Base-by-base conservation (phyloP, 2,888 invertebrate species). In the Meteorus colon region DNA sequence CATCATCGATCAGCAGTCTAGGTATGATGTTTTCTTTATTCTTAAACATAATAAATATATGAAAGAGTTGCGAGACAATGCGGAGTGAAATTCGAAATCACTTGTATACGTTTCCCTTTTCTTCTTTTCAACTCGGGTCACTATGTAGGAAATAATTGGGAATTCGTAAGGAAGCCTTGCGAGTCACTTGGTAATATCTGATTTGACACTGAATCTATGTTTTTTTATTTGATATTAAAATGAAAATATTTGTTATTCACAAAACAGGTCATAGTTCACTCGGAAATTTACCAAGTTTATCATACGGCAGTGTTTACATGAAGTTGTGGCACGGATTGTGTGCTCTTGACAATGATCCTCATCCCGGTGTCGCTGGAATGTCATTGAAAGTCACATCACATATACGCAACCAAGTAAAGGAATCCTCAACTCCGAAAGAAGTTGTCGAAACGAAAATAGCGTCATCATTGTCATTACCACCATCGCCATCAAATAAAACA, bases 261-360 rank as follows among this genome's bases (percentile, higher is more conserved):
- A 74, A 75, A 72, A 27, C 75, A 90, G 90, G 90, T 65, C 87
- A 90, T 74, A 86, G 86, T 76, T 88, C 90, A 48, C 83, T 91
- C n/a, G 91, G 91, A 29, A 90, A 90, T 77, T 85, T 91, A 72
- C 90, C 91, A 60, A 91, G 91, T 77, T 85, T 92, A 41, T 91
- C 92, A 1, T 94, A 94, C 87, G 93, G 94, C 29, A 95, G 96
- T 16, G 94, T 98, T 74, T 97, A 97, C 90, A 94, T 94, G 90
- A 96, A 96, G 90, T 92, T 98, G 75, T 99, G 98, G 98, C 92
- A 93, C 82, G 94, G 95, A 27, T 91, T 99, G 81, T 91, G 93
- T 78, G 91, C 93, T 77, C 92, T 98, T 84, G 93, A 96, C 76
- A 92, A 92, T 78, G 99, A 99, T 92, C 98, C 99, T 1, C 94